Percentiles rank a stretch among this genome's conserved stretches.
Conservation (phyloP, 2,113 vertebrate genomes). For the Thunnus thynnus region DNA sequence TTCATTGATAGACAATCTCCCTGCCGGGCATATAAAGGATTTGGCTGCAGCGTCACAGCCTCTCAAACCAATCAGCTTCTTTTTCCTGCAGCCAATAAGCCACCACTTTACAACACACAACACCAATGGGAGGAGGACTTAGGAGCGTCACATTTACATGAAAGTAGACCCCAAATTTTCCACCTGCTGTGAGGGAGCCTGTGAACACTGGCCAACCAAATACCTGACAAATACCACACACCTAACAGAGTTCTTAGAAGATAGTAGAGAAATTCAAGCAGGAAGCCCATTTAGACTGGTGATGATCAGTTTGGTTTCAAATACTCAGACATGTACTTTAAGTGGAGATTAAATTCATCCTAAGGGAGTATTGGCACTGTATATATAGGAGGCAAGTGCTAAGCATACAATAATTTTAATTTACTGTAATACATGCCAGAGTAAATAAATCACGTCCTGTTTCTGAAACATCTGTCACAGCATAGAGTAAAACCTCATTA, state of each 20-base stretch:
- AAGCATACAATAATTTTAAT: neutral
- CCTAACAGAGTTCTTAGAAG: neutral
- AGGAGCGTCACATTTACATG: constrained; percentile 51
- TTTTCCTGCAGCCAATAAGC: constrained; percentile 68
- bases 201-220: constrained; percentile 11
- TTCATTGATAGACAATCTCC: constrained; percentile 88
- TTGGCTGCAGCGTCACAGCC: constrained; percentile 58
- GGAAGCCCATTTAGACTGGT: neutral
- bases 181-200: constrained; percentile 72
- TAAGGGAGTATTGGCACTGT: neutral
- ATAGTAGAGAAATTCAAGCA: neutral
- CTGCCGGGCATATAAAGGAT: constrained; percentile 72
- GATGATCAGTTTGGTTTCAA: neutral
- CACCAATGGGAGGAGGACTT: constrained; percentile 19
- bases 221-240: neutral
- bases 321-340: neutral
- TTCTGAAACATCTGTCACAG: constrained; percentile 27
- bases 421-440: neutral
- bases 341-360: neutral
- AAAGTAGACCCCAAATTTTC: constrained; percentile 52
- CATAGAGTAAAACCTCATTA: neutral
- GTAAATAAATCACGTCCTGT: neutral
- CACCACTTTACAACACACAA: constrained; percentile 5
- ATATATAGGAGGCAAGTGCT: neutral
- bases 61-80: constrained; percentile 45